phyloP scores from a whole-genome alignment of 2,888 invertebrate genomes.

The Gymnoscelis rufifasciata region DNA sequence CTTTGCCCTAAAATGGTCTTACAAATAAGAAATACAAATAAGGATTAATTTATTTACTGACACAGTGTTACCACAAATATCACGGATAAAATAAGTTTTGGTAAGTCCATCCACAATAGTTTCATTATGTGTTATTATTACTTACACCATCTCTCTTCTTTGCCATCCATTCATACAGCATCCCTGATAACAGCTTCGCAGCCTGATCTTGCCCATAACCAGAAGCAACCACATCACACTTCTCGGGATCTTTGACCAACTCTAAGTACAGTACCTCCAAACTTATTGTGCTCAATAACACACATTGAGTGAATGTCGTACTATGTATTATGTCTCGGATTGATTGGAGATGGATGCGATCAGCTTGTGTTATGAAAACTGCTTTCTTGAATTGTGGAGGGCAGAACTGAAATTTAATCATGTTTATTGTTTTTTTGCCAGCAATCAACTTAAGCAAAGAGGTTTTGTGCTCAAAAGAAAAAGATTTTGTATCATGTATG shows the following conservation, averaged over 20 bases:
- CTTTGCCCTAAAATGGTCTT: too few species aligned
- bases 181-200: constrained; percentile 53
- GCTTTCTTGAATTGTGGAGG: constrained; percentile 60
- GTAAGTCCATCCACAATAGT: too few species aligned
- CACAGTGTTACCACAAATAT: too few species aligned
- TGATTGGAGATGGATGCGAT: constrained; percentile 74
- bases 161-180: constrained; percentile 76
- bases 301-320: constrained; percentile 81
- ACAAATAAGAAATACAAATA: too few species aligned
- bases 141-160: constrained; percentile 36
- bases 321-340: constrained; percentile 79
- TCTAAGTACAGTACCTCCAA: constrained; percentile 75
- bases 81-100: too few species aligned
- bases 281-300: constrained; percentile 79
- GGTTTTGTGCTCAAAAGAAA: too few species aligned
- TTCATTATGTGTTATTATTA: too few species aligned
- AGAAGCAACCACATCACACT: constrained; percentile 51
- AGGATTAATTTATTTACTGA: too few species aligned
- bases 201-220: constrained; percentile 55
- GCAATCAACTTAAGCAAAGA: too few species aligned
- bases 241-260: constrained; percentile 57
- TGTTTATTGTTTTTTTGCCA: too few species aligned
- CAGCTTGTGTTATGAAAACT: constrained; percentile 79
- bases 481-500: too few species aligned
- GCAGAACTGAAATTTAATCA: constrained; percentile 46